These are phyloP conservation scores for Trochalopteron elliotii DNA, from an alignment of 2,113 vertebrate species.

Conservation along the genomic window DNA sequence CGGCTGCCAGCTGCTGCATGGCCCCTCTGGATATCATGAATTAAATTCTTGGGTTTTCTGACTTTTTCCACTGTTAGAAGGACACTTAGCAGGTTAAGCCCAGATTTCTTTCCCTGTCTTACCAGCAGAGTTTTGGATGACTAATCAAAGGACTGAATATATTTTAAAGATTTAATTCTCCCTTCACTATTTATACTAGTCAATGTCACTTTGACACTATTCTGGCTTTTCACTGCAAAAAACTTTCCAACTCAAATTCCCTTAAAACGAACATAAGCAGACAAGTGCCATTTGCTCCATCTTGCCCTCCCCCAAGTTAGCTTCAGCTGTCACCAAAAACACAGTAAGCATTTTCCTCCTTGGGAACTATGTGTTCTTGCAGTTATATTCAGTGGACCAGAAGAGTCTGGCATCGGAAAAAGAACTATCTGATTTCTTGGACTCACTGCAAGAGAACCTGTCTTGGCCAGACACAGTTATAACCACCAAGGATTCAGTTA, in stretches of 20 bases:
- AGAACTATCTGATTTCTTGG: slow-evolving; percentile 44
- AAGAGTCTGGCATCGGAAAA: slow-evolving; percentile 6
- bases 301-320: neutral
- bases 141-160: slow-evolving; percentile 31
- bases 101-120: slow-evolving; percentile 27
- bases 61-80: neutral
- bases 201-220: slow-evolving; percentile 46
- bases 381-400: slow-evolving; percentile 43
- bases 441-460: slow-evolving; percentile 29
- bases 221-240: neutral
- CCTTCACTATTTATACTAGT: slow-evolving; percentile 29
- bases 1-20: neutral
- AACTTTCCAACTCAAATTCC: slow-evolving; percentile 18
- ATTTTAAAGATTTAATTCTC: slow-evolving; percentile 35
- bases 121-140: slow-evolving; percentile 43
- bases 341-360: slow-evolving; percentile 56
- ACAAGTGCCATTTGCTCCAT: neutral
- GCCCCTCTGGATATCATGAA: neutral
- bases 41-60: neutral
- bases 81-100: slow-evolving; percentile 50
- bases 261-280: neutral
- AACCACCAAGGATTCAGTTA: neutral
- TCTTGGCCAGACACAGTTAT: neutral
- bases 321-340: slow-evolving; percentile 54
- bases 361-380: slow-evolving; percentile 50